A percentile compares a stretch with the other conserved stretches of the same genome.
phyloP scores from a whole-genome alignment of 1,140 invertebrate genomes.

The Cryptotermes secundus region DNA sequence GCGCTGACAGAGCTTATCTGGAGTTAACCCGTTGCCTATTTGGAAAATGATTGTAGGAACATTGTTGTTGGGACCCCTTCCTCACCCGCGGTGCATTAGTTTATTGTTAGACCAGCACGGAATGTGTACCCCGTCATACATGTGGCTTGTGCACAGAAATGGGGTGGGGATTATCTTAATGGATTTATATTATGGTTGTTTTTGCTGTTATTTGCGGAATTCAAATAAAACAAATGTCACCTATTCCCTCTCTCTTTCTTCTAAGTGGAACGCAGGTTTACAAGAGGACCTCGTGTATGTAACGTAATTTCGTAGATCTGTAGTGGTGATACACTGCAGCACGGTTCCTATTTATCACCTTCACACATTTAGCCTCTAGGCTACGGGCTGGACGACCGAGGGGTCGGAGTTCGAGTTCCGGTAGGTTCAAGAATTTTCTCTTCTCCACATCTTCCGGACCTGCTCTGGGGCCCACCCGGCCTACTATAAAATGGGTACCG shows the following conservation, averaged over 20 bases:
- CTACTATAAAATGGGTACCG: too few relatives aligned
- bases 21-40: slow-evolving; percentile 4
- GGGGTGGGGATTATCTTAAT: slow-evolving; percentile 14
- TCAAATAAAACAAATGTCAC: background rate
- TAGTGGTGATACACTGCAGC: background rate
- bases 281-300: background rate
- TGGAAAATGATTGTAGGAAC: slow-evolving; percentile 19
- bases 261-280: background rate
- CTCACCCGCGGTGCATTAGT: background rate
- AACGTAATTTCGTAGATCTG: background rate
- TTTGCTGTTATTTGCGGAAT: background rate
- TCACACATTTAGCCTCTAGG: too few relatives aligned
- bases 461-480: too few relatives aligned
- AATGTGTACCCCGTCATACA: background rate
- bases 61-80: background rate
- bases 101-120: background rate
- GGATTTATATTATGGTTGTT: background rate
- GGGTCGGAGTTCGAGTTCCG: too few relatives aligned
- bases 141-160: background rate
- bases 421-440: too few relatives aligned
- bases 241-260: background rate
- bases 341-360: too few relatives aligned
- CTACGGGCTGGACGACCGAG: too few relatives aligned
- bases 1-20: slow-evolving; percentile 6
- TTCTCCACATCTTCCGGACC: too few relatives aligned